phyloP scores from a whole-genome alignment of 2,113 vertebrate species.

The Gambusia holbrooki region DNA sequence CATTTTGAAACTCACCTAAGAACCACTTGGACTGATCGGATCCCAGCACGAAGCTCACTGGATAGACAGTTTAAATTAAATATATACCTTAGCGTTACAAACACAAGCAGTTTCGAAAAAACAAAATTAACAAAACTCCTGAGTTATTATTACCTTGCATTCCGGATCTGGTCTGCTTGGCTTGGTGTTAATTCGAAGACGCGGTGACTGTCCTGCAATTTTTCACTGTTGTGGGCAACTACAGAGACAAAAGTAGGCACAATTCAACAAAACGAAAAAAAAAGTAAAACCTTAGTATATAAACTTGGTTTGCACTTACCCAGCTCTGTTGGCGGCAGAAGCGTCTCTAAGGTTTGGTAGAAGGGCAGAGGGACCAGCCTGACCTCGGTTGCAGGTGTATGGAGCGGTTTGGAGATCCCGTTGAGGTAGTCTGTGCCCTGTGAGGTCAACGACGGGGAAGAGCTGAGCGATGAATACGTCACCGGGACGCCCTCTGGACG shows the following conservation, averaged over 20 bases:
- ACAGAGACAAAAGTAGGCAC: conserved; percentile 16
- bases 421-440: conserved; percentile 95
- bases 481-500: conserved; percentile 85
- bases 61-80: background rate
- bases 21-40: conserved; percentile 95
- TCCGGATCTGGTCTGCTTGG: conserved; percentile 95
- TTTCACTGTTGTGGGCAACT: conserved; percentile 96
- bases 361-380: conserved; percentile 94
- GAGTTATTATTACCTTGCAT: conserved; percentile 85
- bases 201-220: conserved; percentile 96
- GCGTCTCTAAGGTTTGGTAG: conserved; percentile 93
- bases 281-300: background rate
- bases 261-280: background rate
- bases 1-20: conserved; percentile 84
- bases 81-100: conserved; percentile 6
- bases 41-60: conserved; percentile 92
- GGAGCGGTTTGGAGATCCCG: conserved; percentile 84
- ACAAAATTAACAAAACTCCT: background rate
- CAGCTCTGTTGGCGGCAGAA: conserved; percentile 92
- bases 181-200: conserved; percentile 92
- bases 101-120: background rate
- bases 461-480: conserved; percentile 80
- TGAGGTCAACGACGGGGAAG: conserved; percentile 78
- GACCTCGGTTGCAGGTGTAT: conserved; percentile 84
- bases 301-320: conserved; percentile 79